These are phyloP conservation scores for Corythornis cristatus DNA, from an alignment of 2,113 vertebrate species.

Conservation along the genomic window DNA sequence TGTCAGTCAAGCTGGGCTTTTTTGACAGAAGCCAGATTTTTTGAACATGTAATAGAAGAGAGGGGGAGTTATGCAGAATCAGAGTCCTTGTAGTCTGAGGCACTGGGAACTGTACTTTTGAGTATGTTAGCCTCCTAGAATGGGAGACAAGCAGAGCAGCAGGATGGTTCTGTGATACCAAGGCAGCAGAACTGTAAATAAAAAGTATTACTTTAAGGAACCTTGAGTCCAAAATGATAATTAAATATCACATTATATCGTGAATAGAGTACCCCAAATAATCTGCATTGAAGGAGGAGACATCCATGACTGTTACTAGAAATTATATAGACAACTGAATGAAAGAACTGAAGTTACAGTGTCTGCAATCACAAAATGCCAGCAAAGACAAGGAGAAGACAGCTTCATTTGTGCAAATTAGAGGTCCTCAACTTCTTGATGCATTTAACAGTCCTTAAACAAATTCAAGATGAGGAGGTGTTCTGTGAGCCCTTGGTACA, in stretches of 20 bases:
- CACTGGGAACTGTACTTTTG: not conserved
- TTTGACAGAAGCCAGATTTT: slow-evolving; percentile 4
- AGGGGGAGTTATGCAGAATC: not conserved
- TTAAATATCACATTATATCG: not conserved
- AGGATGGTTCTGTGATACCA: not conserved
- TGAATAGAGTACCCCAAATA: not conserved
- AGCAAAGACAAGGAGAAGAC: not conserved
- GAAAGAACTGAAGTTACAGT: not conserved
- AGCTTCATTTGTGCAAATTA: not conserved
- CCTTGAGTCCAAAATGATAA: not conserved
- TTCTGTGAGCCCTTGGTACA: not conserved
- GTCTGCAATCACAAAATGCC: not conserved
- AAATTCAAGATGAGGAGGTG: not conserved
- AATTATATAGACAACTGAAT: not conserved
- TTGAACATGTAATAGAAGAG: not conserved
- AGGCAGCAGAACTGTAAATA: not conserved
- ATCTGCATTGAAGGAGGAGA: not conserved
- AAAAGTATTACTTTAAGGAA: not conserved
- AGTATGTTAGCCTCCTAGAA: not conserved
- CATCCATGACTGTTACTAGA: not conserved
- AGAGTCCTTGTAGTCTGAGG: not conserved
- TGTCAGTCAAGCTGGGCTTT: not conserved
- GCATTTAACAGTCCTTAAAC: not conserved
- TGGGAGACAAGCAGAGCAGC: not conserved
- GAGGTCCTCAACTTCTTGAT: not conserved